Base-by-base conservation (phyloP, 2,888 invertebrate genomes). In the Lathronympha strigana region DNA sequence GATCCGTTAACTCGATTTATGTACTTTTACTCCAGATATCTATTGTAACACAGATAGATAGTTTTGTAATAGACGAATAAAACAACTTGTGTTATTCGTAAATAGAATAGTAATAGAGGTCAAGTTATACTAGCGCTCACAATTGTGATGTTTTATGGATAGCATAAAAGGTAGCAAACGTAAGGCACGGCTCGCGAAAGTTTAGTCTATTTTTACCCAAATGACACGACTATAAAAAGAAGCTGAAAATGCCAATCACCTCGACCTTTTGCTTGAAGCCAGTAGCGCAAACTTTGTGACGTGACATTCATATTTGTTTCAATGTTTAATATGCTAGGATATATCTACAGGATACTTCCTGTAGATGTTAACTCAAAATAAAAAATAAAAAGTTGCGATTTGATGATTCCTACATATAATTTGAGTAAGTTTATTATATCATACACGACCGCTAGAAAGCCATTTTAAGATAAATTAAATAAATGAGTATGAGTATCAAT, bases 161-260 rank as follows among this genome's bases (percentile, higher is more conserved):
- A 47, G 13, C 47, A 21, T 13, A 23, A 23, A 45, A 47, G 47
- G 23, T 47, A 47, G 45, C 23, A 47, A 17, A 23, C 17, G 66
- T 68, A 67, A 55, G 50, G 68, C 72, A 61, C 68, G 67, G 53
- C 61, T 75, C 51, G 67, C 49, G 61, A 73, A 81, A 85, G 81
- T 83, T 84, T 81, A 81, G 40, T 66, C 78, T 85, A 84, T 85
- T 80, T 82, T 77, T 76, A 76, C 67, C 74, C 57, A 67, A 80
- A 81, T 76, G 76, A 75, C 78, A 78, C 50, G 57, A 74, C 78
- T 82, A 80, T 83, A 79, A 81, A 76, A 77, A 76, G 75, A 67
- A 63, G 50, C 69, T 70, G 64, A 69, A 77, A 82, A 81, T 81
- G 78, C 69, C 81, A 72, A 66, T 53, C 70, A 60, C 71, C 47